phyloP scores from a whole-genome alignment of 64 coral and sea anemone species.

The Astreopora myriophthalma region DNA sequence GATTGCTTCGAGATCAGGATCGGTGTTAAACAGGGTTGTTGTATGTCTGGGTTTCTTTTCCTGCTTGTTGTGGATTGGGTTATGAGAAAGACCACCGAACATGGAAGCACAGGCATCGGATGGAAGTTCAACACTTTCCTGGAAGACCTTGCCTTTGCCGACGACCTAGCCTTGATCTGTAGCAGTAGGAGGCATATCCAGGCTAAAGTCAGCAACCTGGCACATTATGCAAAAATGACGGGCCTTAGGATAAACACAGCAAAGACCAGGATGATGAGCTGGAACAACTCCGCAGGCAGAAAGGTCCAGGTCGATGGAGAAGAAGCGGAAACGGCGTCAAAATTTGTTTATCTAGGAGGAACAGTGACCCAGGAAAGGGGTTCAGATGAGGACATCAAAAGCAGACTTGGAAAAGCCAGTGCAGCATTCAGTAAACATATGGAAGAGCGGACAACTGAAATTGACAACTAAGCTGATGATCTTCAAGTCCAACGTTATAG shows the following conservation, averaged over 20 bases:
- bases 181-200: too few relatives aligned
- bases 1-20: too few relatives aligned
- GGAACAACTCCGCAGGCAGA: background rate
- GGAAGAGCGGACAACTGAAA: background rate
- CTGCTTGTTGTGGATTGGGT: too few relatives aligned
- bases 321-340: background rate
- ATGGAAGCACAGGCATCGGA: too few relatives aligned
- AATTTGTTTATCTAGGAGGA: constrained; percentile 1
- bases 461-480: background rate
- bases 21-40: too few relatives aligned
- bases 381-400: background rate
- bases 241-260: background rate
- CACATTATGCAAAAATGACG: background rate
- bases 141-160: too few relatives aligned
- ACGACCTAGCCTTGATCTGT: too few relatives aligned
- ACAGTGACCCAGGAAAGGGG: background rate
- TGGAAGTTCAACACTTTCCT: too few relatives aligned
- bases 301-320: background rate
- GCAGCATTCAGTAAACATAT: background rate
- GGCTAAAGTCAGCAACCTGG: background rate
- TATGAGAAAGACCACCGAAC: too few relatives aligned
- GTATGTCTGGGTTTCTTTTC: too few relatives aligned
- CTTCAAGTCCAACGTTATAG: background rate
- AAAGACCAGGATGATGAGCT: constrained; percentile 2
- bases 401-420: background rate